These are phyloP conservation scores for Amazona guildingii DNA, from an alignment of 2,113 vertebrate species.

Conservation along the genomic window DNA sequence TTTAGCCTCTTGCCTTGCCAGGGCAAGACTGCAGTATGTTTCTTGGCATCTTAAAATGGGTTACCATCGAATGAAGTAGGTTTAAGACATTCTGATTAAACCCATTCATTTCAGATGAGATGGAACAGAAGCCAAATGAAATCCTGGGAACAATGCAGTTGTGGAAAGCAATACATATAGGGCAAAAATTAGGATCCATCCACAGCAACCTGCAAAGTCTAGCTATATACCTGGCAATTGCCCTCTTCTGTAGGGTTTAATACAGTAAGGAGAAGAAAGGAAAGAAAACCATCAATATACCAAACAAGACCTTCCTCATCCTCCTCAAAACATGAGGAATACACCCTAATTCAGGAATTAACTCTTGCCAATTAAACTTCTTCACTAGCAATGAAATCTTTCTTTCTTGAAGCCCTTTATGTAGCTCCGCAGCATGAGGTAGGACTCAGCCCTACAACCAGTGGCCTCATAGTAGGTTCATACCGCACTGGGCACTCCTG, in stretches of 20 bases:
- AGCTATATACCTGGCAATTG: not conserved
- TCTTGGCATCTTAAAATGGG: not conserved
- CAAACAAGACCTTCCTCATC: not conserved
- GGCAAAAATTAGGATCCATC: not conserved
- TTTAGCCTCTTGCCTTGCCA: not conserved
- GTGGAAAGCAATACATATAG: not conserved
- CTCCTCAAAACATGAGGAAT: not conserved
- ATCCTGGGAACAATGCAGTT: not conserved
- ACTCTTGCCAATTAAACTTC: not conserved
- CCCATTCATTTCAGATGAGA: not conserved
- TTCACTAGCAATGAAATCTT: not conserved
- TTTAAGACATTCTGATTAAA: slow-evolving; percentile 33
- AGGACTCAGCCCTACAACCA: not conserved
- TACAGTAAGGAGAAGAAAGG: not conserved
- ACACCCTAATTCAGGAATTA: not conserved
- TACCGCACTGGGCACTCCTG: too few species aligned
- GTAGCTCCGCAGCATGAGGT: not conserved
- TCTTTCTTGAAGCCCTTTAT: not conserved
- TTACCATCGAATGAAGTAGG: not conserved
- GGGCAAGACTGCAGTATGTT: fast-evolving
- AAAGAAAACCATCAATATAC: not conserved
- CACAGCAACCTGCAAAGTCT: not conserved
- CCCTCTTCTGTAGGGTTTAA: not conserved
- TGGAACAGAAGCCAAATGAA: not conserved
- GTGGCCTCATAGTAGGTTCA: not conserved